Evolutionary conservation across 1,140 invertebrate genomes (phyloP).

Genomic region (Cydia splendana): DNA sequence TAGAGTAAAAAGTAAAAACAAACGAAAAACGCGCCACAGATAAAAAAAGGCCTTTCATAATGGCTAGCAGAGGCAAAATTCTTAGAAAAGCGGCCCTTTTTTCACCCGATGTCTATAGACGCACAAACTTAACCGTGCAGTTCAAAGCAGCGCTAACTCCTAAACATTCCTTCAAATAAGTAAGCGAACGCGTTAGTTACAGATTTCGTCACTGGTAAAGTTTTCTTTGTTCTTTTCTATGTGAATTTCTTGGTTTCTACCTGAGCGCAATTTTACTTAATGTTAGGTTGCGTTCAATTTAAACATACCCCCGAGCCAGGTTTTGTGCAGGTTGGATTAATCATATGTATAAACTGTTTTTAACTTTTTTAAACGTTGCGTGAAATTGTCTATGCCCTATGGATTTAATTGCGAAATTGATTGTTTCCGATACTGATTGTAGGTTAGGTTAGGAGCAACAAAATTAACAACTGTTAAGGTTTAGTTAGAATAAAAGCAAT

Average conservation of each 20-base stretch:
- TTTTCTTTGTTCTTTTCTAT: constrained; percentile 2
- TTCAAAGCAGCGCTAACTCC: neutral
- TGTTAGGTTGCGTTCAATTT: constrained; percentile 33
- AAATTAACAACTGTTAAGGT: constrained; percentile 19
- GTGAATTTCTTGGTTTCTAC: constrained; percentile 28
- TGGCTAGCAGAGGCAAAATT: constrained; percentile 23
- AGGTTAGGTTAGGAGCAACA: neutral
- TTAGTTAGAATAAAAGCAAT: neutral
- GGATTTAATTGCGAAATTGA: constrained; percentile 27
- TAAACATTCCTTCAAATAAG: neutral
- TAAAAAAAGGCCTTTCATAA: constrained; percentile 30
- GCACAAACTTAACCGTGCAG: constrained; percentile 17
- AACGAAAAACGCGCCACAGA: constrained; percentile 18
- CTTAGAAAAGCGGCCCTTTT: constrained; percentile 23
- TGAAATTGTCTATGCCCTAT: constrained; percentile 27
- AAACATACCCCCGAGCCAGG: constrained; percentile 33
- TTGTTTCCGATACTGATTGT: constrained; percentile 29
- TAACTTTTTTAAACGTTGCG: constrained; percentile 4
- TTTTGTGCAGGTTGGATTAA: constrained; percentile 31
- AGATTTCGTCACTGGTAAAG: neutral
- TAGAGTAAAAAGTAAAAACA: neutral
- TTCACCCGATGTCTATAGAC: neutral
- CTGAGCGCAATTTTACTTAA: constrained; percentile 35
- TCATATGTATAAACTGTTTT: constrained; percentile 32
- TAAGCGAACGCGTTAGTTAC: neutral